A percentile compares a stretch with the other conserved stretches of the same genome.
phyloP scores from a whole-genome alignment of 2,797 vertebrate species.

The Tolypeutes matacus region DNA sequence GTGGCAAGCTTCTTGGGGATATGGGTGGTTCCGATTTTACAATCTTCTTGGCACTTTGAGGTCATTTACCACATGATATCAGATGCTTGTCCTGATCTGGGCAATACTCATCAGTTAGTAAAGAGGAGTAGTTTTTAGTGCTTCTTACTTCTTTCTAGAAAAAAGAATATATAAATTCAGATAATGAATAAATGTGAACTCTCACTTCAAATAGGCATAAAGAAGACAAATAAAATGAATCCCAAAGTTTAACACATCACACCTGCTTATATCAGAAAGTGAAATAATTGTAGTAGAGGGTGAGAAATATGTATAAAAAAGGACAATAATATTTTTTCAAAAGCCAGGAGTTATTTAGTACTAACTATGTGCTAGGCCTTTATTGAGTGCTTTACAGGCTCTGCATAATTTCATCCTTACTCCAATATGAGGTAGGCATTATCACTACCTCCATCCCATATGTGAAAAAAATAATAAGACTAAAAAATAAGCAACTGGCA shows the following conservation, averaged over 20 bases:
- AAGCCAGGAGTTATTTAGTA: not conserved
- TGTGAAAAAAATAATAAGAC: not conserved
- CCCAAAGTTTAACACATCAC: not conserved
- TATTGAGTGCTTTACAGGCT: not conserved
- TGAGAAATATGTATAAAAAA: not conserved
- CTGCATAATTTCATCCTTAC: not conserved
- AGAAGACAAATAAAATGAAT: not conserved
- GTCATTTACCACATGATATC: too few species aligned
- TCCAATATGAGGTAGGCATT: not conserved
- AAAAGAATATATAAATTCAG: not conserved
- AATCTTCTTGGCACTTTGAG: not conserved
- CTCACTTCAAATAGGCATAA: not conserved
- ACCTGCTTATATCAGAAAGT: not conserved
- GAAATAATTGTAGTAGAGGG: not conserved
- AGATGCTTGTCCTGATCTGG: not conserved
- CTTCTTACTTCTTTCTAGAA: slow-evolving; percentile 43
- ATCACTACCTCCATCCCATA: not conserved
- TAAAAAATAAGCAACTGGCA: not conserved
- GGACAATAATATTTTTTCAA: not conserved
- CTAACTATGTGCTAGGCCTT: not conserved
- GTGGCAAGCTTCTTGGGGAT: not conserved
- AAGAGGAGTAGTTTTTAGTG: not conserved
- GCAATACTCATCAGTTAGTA: not conserved
- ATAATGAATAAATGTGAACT: not conserved
- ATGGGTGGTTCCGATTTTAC: not conserved